Evolutionary conservation across 2,888 invertebrate genomes (phyloP).

Genomic region (Standfussiana lucernea): DNA sequence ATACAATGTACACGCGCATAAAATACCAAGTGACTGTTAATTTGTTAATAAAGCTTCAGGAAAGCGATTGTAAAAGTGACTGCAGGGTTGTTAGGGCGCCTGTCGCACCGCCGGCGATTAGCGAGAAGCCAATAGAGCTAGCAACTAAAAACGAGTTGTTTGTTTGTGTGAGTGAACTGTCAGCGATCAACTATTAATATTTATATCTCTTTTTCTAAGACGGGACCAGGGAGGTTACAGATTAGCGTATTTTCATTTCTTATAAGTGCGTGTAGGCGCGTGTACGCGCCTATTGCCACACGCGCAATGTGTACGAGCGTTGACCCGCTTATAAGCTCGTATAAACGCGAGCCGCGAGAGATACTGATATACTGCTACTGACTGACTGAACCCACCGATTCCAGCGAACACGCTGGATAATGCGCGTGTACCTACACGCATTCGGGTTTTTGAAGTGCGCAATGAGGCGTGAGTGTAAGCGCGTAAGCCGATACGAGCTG

Average conservation of each 20-base stretch:
- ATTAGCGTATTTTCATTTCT: neutral
- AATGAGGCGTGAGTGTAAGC: neutral
- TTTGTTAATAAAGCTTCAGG: conserved; percentile 30
- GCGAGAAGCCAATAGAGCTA: neutral
- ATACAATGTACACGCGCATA: conserved; percentile 41
- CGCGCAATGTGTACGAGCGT: neutral
- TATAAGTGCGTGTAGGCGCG: neutral
- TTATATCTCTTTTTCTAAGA: neutral
- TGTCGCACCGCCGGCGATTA: neutral
- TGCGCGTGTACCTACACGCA: neutral
- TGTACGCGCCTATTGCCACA: neutral
- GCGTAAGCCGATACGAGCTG: neutral
- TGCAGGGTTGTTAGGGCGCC: conserved; percentile 13
- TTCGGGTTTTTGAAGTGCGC: neutral
- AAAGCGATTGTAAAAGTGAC: conserved; percentile 14
- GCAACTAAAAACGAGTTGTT: neutral
- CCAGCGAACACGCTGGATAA: neutral
- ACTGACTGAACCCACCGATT: neutral
- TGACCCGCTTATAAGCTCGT: neutral
- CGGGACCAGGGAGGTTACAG: neutral
- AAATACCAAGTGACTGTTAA: conserved; percentile 27
- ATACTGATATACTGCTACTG: neutral
- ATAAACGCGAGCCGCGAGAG: neutral
- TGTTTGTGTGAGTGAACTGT: neutral
- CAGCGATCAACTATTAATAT: neutral